These are phyloP conservation scores for Drosophila nigritarsus DNA, from an alignment of 2,888 invertebrate species.

Conservation along the genomic window DNA sequence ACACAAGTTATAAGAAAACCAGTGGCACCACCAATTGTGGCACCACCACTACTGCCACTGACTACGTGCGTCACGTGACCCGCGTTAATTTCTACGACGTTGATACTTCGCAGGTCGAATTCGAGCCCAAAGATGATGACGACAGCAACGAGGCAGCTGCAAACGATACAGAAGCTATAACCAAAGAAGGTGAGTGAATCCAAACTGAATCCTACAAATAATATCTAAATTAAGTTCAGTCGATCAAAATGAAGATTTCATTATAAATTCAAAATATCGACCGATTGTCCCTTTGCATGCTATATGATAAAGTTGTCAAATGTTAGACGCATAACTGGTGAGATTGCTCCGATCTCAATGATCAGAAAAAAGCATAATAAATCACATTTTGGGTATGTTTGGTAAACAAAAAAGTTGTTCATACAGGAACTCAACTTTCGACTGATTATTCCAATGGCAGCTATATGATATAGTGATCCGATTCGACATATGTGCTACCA, in stretches of 20 bases:
- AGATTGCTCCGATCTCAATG: background rate
- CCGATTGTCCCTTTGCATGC: background rate
- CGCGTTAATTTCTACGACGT: conserved; percentile 86
- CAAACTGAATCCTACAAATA: background rate
- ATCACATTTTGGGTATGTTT: background rate
- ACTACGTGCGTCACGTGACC: conserved; percentile 85
- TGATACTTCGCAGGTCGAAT: conserved; percentile 86
- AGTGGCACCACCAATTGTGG: conserved; percentile 26
- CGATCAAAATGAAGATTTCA: background rate
- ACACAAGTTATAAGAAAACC: conserved; percentile 8
- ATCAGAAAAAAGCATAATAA: no score
- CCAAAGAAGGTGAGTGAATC: conserved; percentile 91
- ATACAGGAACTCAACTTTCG: background rate
- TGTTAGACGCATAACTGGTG: background rate
- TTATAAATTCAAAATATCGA: background rate
- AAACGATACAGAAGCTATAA: conserved; percentile 92
- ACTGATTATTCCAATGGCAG: background rate
- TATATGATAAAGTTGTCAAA: background rate
- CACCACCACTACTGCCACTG: conserved; percentile 37
- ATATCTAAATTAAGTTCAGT: background rate
- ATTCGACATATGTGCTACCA: background rate
- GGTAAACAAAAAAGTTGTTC: background rate
- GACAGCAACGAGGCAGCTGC: conserved; percentile 88
- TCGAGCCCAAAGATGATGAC: conserved; percentile 87
- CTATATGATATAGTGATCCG: background rate